These are phyloP conservation scores for Rhamnusium bicolor DNA, from an alignment of 2,888 invertebrate species.

Conservation along the genomic window DNA sequence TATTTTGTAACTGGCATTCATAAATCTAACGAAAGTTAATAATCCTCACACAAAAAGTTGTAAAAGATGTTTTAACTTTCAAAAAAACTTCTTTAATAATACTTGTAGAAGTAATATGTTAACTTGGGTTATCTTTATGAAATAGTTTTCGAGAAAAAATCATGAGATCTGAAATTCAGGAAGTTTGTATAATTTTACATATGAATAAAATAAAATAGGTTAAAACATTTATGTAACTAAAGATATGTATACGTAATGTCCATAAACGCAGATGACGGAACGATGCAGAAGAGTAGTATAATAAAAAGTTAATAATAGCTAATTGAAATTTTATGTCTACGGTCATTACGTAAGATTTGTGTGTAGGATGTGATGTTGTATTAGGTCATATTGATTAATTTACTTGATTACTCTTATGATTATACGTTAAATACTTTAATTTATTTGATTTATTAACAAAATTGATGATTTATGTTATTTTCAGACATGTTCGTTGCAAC, in stretches of 20 bases:
- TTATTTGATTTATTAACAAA: neutral
- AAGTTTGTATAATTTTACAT: too few species aligned
- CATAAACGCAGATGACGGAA: neutral
- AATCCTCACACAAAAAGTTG: too few species aligned
- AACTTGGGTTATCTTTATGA: too few species aligned
- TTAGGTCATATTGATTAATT: constrained; percentile 15
- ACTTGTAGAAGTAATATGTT: too few species aligned
- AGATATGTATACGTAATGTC: neutral
- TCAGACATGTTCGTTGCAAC: too few species aligned
- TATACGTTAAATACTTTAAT: neutral
- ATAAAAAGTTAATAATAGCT: neutral
- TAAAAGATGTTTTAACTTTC: too few species aligned
- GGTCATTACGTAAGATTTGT: constrained; percentile 6
- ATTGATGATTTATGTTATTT: neutral
- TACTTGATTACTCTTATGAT: neutral
- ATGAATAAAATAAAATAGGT: neutral
- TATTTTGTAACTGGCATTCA: too few species aligned
- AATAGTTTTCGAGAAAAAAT: too few species aligned
- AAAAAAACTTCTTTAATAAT: too few species aligned
- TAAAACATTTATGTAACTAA: neutral
- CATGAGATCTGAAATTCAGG: too few species aligned
- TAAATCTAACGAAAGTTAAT: too few species aligned
- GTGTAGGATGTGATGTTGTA: constrained; percentile 5
- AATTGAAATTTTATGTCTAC: constrained; percentile 9
- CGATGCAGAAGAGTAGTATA: neutral